Evolutionary conservation across 2,113 vertebrate genomes (phyloP), one percentile per base, ranked within the genome.

Genomic region (Pygoscelis adeliae): DNA sequence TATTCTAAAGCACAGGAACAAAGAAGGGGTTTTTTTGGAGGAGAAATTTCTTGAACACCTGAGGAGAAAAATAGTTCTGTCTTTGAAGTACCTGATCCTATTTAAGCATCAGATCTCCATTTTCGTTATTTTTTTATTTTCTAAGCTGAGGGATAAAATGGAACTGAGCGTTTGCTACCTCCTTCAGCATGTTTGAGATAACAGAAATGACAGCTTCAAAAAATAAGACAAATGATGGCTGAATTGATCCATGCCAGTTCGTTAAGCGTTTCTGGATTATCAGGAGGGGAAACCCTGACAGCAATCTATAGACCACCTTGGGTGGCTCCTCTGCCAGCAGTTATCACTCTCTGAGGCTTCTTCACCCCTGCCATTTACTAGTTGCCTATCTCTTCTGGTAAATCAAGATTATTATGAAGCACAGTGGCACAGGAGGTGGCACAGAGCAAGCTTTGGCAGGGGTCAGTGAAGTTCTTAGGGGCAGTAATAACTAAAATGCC

Each of bases 81-180:
- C 84, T 84, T 87, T 94, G 73, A 96, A 96, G 81, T 46, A 76
- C 58, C 20, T 82, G 74, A 89, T 93, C 76, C 70, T 91, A 80
- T 96, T 93, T 89, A 96, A 92, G 36, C 32, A 82, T 87, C 72
- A 95, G 62, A 80, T 95, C 72, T 80, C 61, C 86, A 92, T 83
- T 46, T 82, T 80, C 62, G 83, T 80, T 81, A 77, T 83, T 58
- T 92, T 93, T 78, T 81, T 55, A 84, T 94, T 87, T 95, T 89
- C 52, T 22, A 78, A 29, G 32, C 44, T 58, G 46, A 77, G 52
- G 2, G 49, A 85, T 91, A 77, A 91, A 87, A 82, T 29, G 46
- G 70, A 84, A 87, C 62, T 27, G 62, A 93, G 44, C 29, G 50
- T 69, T 72, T 74, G 47, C 10, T 40, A 36, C 58, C 47, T 92